A percentile compares a stretch with the other conserved stretches of the same genome.
Evolutionary conservation across 2,113 vertebrate species (phyloP).

Genomic region (Oryctolagus cuniculus): DNA sequence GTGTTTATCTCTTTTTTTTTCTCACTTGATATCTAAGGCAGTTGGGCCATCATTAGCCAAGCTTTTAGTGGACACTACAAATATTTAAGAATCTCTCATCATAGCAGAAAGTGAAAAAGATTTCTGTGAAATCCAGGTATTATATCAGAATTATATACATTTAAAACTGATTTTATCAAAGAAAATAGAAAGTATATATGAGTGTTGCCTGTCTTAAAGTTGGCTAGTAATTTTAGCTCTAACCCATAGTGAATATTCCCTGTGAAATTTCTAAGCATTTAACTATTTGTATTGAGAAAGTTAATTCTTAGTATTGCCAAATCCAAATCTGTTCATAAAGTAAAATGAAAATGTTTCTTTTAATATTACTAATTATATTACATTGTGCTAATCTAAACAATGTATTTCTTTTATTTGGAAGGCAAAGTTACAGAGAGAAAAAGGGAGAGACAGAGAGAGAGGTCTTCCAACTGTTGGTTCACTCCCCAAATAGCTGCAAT

Average conservation of each 20-base stretch:
- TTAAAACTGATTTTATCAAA: constrained; percentile 40
- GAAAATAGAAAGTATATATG: background rate
- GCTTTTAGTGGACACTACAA: no score
- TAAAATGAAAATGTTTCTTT: constrained; percentile 38
- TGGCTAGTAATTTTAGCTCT: background rate
- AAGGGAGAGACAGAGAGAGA: no score
- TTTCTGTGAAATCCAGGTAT: constrained; percentile 3
- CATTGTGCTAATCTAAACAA: constrained; percentile 37
- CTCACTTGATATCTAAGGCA: no score
- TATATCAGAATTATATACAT: constrained; percentile 2
- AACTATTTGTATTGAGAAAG: background rate
- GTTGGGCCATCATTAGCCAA: no score
- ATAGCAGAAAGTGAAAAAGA: no score
- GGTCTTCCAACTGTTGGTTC: no score
- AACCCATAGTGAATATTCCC: background rate
- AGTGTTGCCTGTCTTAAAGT: background rate
- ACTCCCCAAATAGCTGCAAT: no score
- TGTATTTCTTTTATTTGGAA: background rate
- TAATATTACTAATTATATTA: background rate
- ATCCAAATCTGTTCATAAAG: background rate
- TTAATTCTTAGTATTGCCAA: constrained; percentile 19
- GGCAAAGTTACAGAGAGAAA: no score
- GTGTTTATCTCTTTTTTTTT: no score
- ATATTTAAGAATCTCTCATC: no score
- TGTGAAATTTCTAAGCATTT: constrained; percentile 17